phyloP scores from a whole-genome alignment of 2,113 vertebrate genomes.

The Colossoma macropomum region DNA sequence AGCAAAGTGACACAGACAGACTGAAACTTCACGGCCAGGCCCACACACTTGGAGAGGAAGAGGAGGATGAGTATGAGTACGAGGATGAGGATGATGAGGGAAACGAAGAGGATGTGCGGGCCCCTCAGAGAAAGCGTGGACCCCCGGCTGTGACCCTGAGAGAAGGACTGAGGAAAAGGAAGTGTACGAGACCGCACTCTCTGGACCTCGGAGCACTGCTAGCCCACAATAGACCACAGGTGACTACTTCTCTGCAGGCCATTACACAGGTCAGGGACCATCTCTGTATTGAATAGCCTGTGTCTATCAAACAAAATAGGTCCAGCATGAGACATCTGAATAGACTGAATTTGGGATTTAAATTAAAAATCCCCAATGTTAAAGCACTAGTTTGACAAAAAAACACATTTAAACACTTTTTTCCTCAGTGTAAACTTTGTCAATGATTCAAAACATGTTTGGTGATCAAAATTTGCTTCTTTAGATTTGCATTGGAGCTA shows the following conservation, averaged over 20 bases:
- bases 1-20: slow-evolving; percentile 66
- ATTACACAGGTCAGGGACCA: too few relatives aligned
- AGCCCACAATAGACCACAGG: slow-evolving; percentile 37
- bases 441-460: too few relatives aligned
- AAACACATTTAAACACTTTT: too few relatives aligned
- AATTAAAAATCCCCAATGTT: too few relatives aligned
- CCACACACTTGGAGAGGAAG: slow-evolving; percentile 17
- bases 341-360: too few relatives aligned
- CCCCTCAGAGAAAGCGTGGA: slow-evolving; percentile 68
- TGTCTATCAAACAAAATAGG: too few relatives aligned
- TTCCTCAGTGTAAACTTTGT: too few relatives aligned
- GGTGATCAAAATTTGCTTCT: too few relatives aligned
- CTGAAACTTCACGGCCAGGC: slow-evolving; percentile 48
- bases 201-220: slow-evolving; percentile 61
- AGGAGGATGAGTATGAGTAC: slow-evolving; percentile 53
- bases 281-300: too few relatives aligned
- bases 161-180: slow-evolving; percentile 69
- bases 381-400: too few relatives aligned
- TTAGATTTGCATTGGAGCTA: too few relatives aligned
- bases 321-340: too few relatives aligned
- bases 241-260: neutral
- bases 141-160: slow-evolving; percentile 56
- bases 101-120: slow-evolving; percentile 45
- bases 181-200: slow-evolving; percentile 63
- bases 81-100: slow-evolving; percentile 55